Conservation (phyloP, 2,113 vertebrate genomes). For the Pelvicachromis taeniatus region DNA sequence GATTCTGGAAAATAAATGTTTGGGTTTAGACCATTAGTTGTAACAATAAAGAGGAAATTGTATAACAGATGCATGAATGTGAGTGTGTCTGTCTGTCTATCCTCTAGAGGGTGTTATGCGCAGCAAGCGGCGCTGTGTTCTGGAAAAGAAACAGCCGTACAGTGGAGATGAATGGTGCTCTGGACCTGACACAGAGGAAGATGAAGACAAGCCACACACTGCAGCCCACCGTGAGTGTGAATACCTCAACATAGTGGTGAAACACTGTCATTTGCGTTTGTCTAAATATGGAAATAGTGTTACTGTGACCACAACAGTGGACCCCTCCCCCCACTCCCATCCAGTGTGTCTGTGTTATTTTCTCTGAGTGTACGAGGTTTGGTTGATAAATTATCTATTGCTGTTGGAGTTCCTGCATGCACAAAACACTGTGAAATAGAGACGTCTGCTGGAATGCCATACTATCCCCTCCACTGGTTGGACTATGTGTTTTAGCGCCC, state of each 20-base stretch:
- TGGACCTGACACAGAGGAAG: constrained; percentile 92
- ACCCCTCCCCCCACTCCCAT: not conserved
- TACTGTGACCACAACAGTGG: not conserved
- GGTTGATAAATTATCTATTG: not conserved
- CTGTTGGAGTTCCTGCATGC: not conserved
- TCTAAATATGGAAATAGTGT: not conserved
- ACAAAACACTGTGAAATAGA: not conserved
- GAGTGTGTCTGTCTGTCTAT: not conserved
- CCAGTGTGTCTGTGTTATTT: not conserved
- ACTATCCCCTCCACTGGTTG: not conserved
- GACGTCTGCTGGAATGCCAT: not conserved
- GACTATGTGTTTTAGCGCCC: constrained; percentile 50
- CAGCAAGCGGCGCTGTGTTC: constrained; percentile 91
- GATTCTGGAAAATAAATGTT: not conserved
- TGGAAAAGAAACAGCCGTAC: constrained; percentile 96
- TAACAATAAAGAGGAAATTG: not conserved
- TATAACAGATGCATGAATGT: not conserved
- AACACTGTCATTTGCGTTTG: not conserved
- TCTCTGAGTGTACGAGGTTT: not conserved
- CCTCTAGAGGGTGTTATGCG: constrained; percentile 82
- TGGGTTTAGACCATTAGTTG: not conserved
- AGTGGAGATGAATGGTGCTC: constrained; percentile 99
- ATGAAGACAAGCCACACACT: constrained; percentile 84
- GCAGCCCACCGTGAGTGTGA: constrained; percentile 83
- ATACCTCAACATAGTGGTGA: not conserved